phyloP scores from a whole-genome alignment of 2,797 vertebrate species.

The Amphiprion clarkii region DNA sequence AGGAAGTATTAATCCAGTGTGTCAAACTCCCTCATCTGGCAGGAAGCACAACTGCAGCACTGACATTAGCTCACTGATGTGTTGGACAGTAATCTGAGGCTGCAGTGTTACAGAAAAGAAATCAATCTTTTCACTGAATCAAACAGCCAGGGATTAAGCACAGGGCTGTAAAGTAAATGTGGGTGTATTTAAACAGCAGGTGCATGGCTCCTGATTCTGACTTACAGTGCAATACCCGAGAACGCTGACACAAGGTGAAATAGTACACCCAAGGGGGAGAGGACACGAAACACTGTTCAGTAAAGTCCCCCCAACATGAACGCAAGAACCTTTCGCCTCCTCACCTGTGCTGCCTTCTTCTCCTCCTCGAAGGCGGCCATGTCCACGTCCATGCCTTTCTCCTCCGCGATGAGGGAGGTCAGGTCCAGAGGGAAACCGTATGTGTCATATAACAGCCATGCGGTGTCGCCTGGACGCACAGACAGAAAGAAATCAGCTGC shows the following conservation, averaged over 20 bases:
- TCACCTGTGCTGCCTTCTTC: slow-evolving; percentile 95
- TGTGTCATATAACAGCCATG: slow-evolving; percentile 97
- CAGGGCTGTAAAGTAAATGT: slow-evolving; percentile 30
- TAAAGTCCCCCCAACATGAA: not conserved
- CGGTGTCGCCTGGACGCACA: slow-evolving; percentile 90
- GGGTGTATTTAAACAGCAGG: slow-evolving; percentile 54
- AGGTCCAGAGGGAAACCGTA: slow-evolving; percentile 97
- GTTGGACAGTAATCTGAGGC: not conserved
- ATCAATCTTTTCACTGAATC: slow-evolving; percentile 28
- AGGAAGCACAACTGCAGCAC: not conserved
- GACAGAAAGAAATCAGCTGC: not conserved
- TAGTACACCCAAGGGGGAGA: not conserved
- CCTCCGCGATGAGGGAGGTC: slow-evolving; percentile 96
- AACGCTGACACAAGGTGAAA: slow-evolving; percentile 53
- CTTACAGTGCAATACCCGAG: slow-evolving; percentile 45
- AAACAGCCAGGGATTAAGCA: slow-evolving; percentile 26
- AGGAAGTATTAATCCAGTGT: not conserved
- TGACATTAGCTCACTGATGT: not conserved
- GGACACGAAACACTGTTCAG: slow-evolving; percentile 14
- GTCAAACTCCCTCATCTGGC: slow-evolving; percentile 13
- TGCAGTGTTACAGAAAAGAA: slow-evolving; percentile 14
- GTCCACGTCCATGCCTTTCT: slow-evolving; percentile 94
- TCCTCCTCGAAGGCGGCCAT: slow-evolving; percentile 95
- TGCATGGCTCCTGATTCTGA: slow-evolving; percentile 32
- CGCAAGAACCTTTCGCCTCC: not conserved